These are phyloP conservation scores for Pitangus sulphuratus DNA, from an alignment of 2,797 vertebrate genomes.

Conservation along the genomic window DNA sequence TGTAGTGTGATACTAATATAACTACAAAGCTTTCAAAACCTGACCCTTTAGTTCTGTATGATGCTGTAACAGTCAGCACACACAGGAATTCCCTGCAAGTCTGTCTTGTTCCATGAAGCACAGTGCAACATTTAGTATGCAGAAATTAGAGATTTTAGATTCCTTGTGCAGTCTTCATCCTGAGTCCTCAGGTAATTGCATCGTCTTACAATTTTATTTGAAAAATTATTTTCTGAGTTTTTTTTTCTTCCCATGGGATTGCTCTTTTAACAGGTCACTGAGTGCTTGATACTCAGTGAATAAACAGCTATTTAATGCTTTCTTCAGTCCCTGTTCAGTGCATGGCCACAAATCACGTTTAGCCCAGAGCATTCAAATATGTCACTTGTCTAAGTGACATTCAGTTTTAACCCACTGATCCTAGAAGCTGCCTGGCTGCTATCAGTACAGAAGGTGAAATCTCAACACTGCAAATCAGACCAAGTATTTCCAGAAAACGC, in stretches of 20 bases:
- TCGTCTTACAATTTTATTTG: neutral
- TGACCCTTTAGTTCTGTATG: neutral
- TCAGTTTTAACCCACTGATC: neutral
- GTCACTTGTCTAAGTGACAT: neutral
- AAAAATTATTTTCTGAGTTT: neutral
- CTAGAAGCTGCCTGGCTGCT: neutral
- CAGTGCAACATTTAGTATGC: neutral
- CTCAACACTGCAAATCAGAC: neutral
- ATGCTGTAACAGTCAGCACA: neutral
- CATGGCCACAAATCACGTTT: neutral
- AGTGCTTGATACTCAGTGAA: neutral
- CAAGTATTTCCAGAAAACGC: neutral
- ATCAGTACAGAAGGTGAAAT: neutral
- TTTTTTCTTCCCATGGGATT: neutral
- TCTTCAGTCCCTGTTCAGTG: neutral
- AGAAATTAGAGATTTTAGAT: neutral
- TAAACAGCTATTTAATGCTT: neutral
- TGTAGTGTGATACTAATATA: neutral
- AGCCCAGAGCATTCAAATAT: neutral
- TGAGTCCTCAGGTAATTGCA: neutral
- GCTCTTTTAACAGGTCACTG: neutral
- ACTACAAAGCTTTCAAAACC: neutral
- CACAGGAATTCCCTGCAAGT: neutral
- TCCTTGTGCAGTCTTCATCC: neutral
- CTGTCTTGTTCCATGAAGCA: neutral